These are phyloP conservation scores for Petrolisthes manimaculis DNA, from an alignment of 2,888 invertebrate genomes.

Conservation along the genomic window DNA sequence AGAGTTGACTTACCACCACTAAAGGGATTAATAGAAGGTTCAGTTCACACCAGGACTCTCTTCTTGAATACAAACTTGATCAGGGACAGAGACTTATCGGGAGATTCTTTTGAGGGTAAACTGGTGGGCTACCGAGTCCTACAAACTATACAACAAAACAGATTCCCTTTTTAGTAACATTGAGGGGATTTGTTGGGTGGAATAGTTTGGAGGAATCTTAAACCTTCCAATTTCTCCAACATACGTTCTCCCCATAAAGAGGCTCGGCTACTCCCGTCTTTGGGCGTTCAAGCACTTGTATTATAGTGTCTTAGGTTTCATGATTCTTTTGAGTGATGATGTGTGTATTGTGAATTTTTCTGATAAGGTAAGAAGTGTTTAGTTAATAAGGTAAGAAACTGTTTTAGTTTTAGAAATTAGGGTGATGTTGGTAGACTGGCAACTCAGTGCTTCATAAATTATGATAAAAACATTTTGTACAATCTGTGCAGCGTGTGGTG, in stretches of 20 bases:
- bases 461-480: no score
- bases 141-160: no score
- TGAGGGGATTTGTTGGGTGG: no score
- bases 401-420: slow-evolving; percentile 54
- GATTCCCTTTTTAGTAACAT: no score
- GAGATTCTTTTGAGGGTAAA: background rate
- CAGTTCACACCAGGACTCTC: no score
- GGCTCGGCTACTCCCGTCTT: slow-evolving; percentile 53
- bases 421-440: background rate
- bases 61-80: no score
- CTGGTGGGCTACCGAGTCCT: no score
- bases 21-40: no score
- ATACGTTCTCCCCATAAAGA: background rate
- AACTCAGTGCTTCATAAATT: no score
- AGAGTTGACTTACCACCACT: no score
- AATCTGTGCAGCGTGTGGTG: no score
- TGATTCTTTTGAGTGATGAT: slow-evolving; percentile 55
- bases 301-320: slow-evolving; percentile 61
- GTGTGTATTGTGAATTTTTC: slow-evolving; percentile 61
- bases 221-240: no score
- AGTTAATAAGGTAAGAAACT: slow-evolving; percentile 59
- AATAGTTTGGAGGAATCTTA: background rate
- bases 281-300: slow-evolving; percentile 59
- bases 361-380: slow-evolving; percentile 60
- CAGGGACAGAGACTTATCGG: slow-evolving; percentile 14